Evolutionary conservation across 2,888 invertebrate genomes (phyloP), one percentile per base, ranked within the genome.

Genomic region (Acanthosepion esculentum): DNA sequence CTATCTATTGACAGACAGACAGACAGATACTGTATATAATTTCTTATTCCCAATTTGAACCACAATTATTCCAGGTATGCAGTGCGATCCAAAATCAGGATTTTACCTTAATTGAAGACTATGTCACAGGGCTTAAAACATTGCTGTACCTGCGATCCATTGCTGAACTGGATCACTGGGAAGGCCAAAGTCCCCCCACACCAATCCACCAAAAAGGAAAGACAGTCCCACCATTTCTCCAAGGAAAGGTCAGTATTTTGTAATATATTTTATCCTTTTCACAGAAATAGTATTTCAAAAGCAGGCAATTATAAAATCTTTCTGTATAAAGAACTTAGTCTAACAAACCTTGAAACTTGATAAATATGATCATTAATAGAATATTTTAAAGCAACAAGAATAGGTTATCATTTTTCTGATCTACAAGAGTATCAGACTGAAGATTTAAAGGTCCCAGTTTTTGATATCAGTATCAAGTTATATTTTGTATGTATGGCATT

Each of bases 71-170:
- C 15, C 78, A 98, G 98, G 98, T 99, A 95, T 99, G 99, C 97
- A 99, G 99, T 96, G 99, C 99, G 0, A 98, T 99, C 48, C 99
- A 99, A 97, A 99, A 99, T 98, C 99, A 99, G 98, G 99, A 99
- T 97, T 99, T 99, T 97, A 99, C 99, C 0, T 98, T 99, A 0
- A 98, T 99, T 94, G 99, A 99, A 23, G 99, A 99, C 97, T 99
- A 99, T 97, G 98, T 98, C 95, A 98, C 98, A 0, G 99, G 99
- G 0, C 98, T 99, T 26, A 99, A 99, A 97, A 98, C 99, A 0
- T 97, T 99, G 59, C 97, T 99, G 18, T 99, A 99, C 97, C 97
- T 99, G 23, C 98, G 98, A 96, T 96, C 97, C 53, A 96, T 98
- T 18, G 98, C 98, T 95, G 98, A 98, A 91, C 95, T 97, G 94